phyloP scores from a whole-genome alignment of 2,797 vertebrate species.

The Ficedula albicollis region DNA sequence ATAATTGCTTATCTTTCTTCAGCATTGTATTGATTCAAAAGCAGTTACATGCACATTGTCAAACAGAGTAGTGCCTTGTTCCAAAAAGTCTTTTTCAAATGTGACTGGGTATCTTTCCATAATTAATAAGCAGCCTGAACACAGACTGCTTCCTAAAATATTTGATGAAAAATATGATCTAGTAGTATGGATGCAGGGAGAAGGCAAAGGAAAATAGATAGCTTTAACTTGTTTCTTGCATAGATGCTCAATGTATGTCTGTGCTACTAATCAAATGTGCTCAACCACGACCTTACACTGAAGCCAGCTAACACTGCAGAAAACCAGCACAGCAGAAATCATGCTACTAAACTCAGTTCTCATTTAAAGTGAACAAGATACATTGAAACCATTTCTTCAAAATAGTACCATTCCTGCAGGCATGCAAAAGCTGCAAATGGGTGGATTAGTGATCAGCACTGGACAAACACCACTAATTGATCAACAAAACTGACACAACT shows the following conservation, averaged over 20 bases:
- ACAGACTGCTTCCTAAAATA: background rate
- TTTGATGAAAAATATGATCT: background rate
- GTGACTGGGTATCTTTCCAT: background rate
- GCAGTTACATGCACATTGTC: background rate
- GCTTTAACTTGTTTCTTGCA: background rate
- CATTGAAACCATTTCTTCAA: background rate
- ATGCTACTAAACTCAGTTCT: background rate
- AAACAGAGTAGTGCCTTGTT: background rate
- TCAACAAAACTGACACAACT: background rate
- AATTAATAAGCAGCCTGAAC: background rate
- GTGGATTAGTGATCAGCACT: background rate
- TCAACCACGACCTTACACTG: background rate
- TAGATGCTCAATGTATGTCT: background rate
- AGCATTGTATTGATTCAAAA: background rate
- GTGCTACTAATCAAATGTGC: fast-evolving
- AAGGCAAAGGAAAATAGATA: background rate
- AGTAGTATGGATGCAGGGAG: background rate
- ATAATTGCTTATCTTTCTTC: background rate
- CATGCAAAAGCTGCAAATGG: background rate
- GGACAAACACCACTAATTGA: background rate
- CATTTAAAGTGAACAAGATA: background rate
- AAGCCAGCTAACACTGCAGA: background rate
- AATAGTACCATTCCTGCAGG: background rate
- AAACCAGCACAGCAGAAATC: background rate
- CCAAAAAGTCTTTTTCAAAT: background rate